Conservation (phyloP, 1,140 invertebrate species). For the Caerostris extrusa region DNA sequence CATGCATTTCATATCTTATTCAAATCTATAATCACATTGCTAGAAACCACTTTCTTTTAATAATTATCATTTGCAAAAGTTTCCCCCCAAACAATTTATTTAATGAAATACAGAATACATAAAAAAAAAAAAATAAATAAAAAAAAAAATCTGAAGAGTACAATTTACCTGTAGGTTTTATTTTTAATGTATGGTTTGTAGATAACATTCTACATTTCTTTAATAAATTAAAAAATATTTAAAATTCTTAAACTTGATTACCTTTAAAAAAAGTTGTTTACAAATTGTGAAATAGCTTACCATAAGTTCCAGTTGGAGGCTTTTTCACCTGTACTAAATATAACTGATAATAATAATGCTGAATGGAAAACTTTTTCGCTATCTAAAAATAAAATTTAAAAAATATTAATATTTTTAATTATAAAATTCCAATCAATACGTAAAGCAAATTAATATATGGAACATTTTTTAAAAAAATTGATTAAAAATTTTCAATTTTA, state of each 20-base stretch:
- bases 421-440: no score
- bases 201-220: not conserved
- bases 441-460: no score
- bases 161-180: no score
- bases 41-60: no score
- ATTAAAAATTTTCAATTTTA: no score
- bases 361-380: slow-evolving; percentile 84
- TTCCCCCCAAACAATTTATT: not conserved
- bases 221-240: not conserved
- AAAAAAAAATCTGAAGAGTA: not conserved
- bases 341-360: slow-evolving; percentile 89
- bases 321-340: slow-evolving; percentile 92
- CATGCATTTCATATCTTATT: no score
- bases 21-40: no score
- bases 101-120: not conserved
- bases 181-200: no score
- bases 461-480: no score
- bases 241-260: not conserved
- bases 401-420: not conserved
- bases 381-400: slow-evolving; percentile 58
- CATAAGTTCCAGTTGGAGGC: slow-evolving; percentile 81
- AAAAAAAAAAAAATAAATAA: no score
- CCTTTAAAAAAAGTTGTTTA: no score
- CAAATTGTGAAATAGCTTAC: slow-evolving; percentile 41
- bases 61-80: no score